Evolutionary conservation across 1,140 invertebrate genomes (phyloP).

Genomic region (Limonius californicus): DNA sequence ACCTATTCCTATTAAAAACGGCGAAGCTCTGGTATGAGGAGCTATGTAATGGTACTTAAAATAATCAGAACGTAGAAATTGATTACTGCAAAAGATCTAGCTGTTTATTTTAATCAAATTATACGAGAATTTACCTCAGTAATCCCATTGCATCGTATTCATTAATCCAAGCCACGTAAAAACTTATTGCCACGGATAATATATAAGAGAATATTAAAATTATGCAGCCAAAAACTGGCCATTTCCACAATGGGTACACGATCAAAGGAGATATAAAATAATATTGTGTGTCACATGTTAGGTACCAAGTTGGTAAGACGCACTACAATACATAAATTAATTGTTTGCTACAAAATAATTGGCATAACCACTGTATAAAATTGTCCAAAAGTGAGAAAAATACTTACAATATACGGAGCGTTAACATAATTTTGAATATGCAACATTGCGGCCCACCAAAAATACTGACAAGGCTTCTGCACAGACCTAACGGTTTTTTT

Average conservation of each 20-base stretch:
- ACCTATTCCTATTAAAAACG: slow-evolving; percentile 32
- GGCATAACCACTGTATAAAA: too few relatives aligned
- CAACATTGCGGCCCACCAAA: slow-evolving; percentile 31
- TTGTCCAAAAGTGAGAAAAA: too few relatives aligned
- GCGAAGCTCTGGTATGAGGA: slow-evolving; percentile 27
- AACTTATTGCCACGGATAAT: slow-evolving; percentile 29
- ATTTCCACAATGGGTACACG: slow-evolving; percentile 48
- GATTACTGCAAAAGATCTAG: slow-evolving; percentile 17
- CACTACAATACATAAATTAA: slow-evolving; percentile 48
- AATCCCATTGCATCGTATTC: slow-evolving; percentile 34
- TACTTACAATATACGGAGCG: slow-evolving; percentile 33
- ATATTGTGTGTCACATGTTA: slow-evolving; percentile 63
- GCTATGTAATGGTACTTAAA: slow-evolving; percentile 30
- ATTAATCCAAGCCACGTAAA: slow-evolving; percentile 37
- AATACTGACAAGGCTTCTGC: slow-evolving; percentile 30
- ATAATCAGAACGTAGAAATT: slow-evolving; percentile 25
- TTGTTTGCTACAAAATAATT: slow-evolving; percentile 19
- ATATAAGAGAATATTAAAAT: slow-evolving; percentile 26
- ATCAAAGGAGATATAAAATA: slow-evolving; percentile 57
- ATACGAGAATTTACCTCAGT: too few relatives aligned
- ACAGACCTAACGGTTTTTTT: slow-evolving; percentile 29
- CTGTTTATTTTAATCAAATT: too few relatives aligned
- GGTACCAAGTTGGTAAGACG: slow-evolving; percentile 63
- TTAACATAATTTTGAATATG: slow-evolving; percentile 40
- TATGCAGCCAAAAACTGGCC: slow-evolving; percentile 26